phyloP scores from a whole-genome alignment of 2,113 vertebrate species.

The Leucosticte australis region DNA sequence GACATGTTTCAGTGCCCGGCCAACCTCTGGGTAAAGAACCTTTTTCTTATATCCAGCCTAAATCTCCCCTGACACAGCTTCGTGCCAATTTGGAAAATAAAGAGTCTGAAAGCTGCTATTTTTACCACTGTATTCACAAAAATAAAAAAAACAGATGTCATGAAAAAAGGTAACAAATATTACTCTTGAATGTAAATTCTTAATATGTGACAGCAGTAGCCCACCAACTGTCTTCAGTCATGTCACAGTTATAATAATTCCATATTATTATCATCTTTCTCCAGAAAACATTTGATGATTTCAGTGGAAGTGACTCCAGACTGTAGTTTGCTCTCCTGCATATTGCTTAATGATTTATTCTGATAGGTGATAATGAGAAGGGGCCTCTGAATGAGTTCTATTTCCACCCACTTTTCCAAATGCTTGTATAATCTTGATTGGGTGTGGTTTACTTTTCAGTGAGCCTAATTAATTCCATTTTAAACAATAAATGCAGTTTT shows the following conservation, averaged over 20 bases:
- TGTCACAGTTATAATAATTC: not conserved
- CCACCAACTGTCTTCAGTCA: not conserved
- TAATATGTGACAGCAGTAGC: not conserved
- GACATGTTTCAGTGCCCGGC: not conserved
- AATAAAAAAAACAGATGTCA: not conserved
- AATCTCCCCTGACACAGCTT: not conserved
- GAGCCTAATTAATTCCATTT: not conserved
- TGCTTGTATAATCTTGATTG: not conserved
- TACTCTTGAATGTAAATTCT: not conserved
- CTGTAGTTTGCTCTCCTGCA: not conserved
- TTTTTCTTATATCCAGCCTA: not conserved
- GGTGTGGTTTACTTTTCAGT: not conserved
- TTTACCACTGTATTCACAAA: not conserved
- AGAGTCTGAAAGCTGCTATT: not conserved
- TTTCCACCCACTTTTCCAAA: not conserved
- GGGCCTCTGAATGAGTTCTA: not conserved
- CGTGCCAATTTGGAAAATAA: not conserved
- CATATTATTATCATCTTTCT: not conserved
- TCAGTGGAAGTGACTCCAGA: not conserved
- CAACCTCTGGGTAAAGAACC: not conserved
- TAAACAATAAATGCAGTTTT: not conserved
- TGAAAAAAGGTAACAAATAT: not conserved
- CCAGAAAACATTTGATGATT: rapidly evolving
- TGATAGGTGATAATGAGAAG: not conserved
- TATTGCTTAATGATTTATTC: not conserved